These are phyloP conservation scores for Entelurus aequoreus DNA, from an alignment of 2,113 vertebrate genomes.

Conservation along the genomic window DNA sequence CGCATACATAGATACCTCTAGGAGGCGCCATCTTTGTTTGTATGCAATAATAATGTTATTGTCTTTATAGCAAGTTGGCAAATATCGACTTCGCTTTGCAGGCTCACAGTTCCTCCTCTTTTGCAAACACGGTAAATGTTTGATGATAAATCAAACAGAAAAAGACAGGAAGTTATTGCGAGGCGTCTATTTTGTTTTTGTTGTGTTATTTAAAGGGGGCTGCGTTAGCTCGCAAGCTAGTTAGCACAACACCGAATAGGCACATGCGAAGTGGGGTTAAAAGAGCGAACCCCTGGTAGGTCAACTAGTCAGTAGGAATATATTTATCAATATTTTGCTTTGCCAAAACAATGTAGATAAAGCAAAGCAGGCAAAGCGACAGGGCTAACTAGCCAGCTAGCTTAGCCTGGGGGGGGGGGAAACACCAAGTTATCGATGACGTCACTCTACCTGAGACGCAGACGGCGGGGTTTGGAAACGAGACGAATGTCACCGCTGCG, in stretches of 20 bases:
- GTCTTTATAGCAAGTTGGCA: constrained; percentile 15
- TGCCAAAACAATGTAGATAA: background rate
- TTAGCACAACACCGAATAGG: background rate
- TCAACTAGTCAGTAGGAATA: too few species aligned
- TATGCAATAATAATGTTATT: constrained; percentile 8
- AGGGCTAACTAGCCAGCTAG: constrained; percentile 5
- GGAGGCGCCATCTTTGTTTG: constrained; percentile 40
- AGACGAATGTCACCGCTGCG: too few species aligned
- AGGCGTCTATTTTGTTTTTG: too few species aligned
- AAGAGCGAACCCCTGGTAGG: background rate
- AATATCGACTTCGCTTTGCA: background rate
- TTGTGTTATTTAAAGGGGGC: constrained; percentile 1
- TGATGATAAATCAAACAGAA: background rate
- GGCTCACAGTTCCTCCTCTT: background rate
- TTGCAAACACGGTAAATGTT: background rate
- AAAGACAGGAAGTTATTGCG: too few species aligned
- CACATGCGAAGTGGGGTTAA: background rate
- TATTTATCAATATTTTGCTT: background rate
- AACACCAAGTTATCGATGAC: constrained; percentile 24
- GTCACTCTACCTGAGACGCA: constrained; percentile 56
- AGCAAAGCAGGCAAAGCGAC: constrained; percentile 12
- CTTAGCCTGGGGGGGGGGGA: constrained; percentile 3
- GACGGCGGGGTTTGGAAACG: constrained; percentile 29
- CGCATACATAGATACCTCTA: background rate
- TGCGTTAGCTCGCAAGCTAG: constrained; percentile 27